Evolutionary conservation across 2,888 invertebrate species (phyloP), one percentile per base, ranked within the genome.

Genomic region (Apotomis capreana): DNA sequence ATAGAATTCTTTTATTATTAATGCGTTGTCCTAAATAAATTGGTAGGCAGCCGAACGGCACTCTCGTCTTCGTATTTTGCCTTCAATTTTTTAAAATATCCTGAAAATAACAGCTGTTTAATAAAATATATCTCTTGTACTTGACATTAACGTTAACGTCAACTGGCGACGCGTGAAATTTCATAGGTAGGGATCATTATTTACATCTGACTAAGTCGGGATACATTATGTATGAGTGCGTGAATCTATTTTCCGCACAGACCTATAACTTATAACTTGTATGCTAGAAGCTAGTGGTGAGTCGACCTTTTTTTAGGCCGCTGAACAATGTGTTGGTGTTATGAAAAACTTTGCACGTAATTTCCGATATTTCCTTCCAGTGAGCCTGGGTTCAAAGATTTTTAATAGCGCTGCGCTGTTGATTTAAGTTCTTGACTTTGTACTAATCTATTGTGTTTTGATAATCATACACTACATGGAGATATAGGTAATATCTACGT

Each of bases 151-250:
- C 1, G 26, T 26, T 26, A 26, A 26, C 40, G 49, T 10, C 49
- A 10, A 10, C 49, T 9, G 49, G 9, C 49, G 10, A 49, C 9
- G 8, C 49, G 49, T 49, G 49, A 49, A 49, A 49, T 9, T 49
- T 10, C 49, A 9, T 49, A 49, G 49, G 49, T 49, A 40, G 40
- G 49, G 5, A 9, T 2, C 49, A 49, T 49, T 46, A 15, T 36
- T 37, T 40, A 15, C 40, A 54, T 40, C 40, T 64, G 15, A 54
- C 49, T 62, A 49, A 60, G 46, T 12, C 61, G 10, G 52, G 37
- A 64, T 44, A 44, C 55, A 55, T 64, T 64, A 64, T 64, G 15
- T 55, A 55, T 55, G 64, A 15, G 15, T 13, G n/a, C 3, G 49
- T 10, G 49, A 49, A 6, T 9, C 1, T 49, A 49, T 49, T 9